Evolutionary conservation across 2,888 invertebrate genomes (phyloP), one percentile per base, ranked within the genome.

Genomic region (Pseudoips prasinana): DNA sequence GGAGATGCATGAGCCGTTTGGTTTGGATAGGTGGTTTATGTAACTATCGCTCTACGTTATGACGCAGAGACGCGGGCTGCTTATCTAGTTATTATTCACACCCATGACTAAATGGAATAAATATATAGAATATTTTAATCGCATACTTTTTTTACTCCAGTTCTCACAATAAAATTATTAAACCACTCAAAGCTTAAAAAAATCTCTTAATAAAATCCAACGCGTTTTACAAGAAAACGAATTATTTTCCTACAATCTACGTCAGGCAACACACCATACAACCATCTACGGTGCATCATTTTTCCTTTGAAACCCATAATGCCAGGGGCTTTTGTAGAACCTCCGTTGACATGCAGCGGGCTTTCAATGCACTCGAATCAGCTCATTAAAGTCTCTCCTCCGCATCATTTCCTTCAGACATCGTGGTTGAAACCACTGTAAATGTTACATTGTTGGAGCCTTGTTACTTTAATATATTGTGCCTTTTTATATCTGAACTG

Each of bases 331-430:
- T 58, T 66, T 66, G 64, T 69, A 58, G 48, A 42, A 27, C 34
- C 46, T 44, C 48, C 54, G 51, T 54, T 55, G 53, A 64, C 58
- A 63, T 64, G 53, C 54, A 53, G 40, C 48, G 37, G 55, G 58
- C 59, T 61, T 67, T 67, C 71, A 67, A 52, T 60, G 56, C 68
- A 61, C 65, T 71, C 60, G 63, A 73, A 73, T 66, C 71, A 73
- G 75, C 80, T 80, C 80, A 74, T 80, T 80, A 80, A 64, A 65
- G 68, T 64, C 60, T 71, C 71, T 65, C 73, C 70, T 71, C 44
- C 51, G 58, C 73, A 44, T 65, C 76, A 76, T 79, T 80, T 80
- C 76, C 74, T 76, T 67, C 61, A 64, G 63, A 69, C 64, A 58
- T 69, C 60, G 67, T 69, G 68, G 69, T 64, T 67, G 64, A 50